A percentile compares a stretch with the other conserved stretches of the same genome.
phyloP scores from a whole-genome alignment of 2,888 invertebrate genomes.

The Scaptomyza tumidula region DNA sequence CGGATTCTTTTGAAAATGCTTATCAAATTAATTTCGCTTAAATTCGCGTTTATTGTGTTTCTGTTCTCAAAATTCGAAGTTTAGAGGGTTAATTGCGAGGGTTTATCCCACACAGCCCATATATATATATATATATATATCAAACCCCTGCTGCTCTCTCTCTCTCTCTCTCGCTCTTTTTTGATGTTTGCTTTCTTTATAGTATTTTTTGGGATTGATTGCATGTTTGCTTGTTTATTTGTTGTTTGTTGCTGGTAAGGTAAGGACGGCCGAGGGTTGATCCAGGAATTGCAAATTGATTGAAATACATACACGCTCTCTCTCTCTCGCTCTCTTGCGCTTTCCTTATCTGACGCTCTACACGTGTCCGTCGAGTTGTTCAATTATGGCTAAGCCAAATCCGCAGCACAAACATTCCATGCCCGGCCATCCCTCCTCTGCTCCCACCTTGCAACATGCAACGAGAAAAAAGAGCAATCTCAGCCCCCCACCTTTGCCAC shows the following conservation, averaged over 20 bases:
- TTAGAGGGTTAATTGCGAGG: constrained; percentile 74
- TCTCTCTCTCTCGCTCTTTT: not conserved
- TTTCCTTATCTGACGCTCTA: constrained; percentile 18
- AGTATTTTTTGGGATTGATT: constrained; percentile 40
- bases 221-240: constrained; percentile 52
- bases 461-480: constrained; percentile 29
- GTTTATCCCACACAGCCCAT: constrained; percentile 34
- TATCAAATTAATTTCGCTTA: constrained; percentile 79
- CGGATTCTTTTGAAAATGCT: constrained; percentile 59
- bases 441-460: not conserved
- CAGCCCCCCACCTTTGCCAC: not conserved
- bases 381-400: constrained; percentile 82
- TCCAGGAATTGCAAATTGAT: constrained; percentile 59
- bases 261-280: constrained; percentile 62
- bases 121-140: not conserved
- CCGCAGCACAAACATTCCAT: constrained; percentile 68
- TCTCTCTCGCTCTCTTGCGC: not conserved
- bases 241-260: constrained; percentile 40
- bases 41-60: constrained; percentile 73
- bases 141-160: constrained; percentile 1
- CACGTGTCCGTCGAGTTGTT: constrained; percentile 78
- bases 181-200: constrained; percentile 8
- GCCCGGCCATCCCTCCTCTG: not conserved
- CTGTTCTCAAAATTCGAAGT: constrained; percentile 24
- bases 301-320: constrained; percentile 31